phyloP scores from a whole-genome alignment of 2,797 vertebrate genomes.

The Xenopus petersii region DNA sequence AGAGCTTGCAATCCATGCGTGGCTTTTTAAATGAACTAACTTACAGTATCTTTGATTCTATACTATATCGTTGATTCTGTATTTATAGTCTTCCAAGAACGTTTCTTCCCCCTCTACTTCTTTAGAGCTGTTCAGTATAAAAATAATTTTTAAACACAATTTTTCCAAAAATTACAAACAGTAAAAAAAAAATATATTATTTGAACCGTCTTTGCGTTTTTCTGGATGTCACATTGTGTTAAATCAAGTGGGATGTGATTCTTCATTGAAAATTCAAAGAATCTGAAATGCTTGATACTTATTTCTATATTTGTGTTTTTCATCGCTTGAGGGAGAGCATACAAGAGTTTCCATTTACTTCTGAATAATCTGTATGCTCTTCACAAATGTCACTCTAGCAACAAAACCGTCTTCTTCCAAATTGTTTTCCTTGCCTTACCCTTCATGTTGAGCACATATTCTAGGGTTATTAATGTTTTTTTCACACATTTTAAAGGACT shows the following conservation, averaged over 20 bases:
- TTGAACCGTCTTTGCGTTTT: slow-evolving; percentile 43
- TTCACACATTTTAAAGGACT: slow-evolving; percentile 19
- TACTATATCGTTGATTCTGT: no score
- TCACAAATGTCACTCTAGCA: slow-evolving; percentile 21
- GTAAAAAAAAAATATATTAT: slow-evolving; percentile 25
- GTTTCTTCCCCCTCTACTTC: slow-evolving; percentile 7
- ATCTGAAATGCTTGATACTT: slow-evolving; percentile 42
- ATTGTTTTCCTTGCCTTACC: slow-evolving; percentile 23
- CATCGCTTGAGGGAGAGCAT: slow-evolving; percentile 39
- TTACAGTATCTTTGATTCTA: no score
- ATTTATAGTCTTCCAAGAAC: background rate
- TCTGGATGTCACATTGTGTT: slow-evolving; percentile 46
- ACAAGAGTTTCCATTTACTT: slow-evolving; percentile 46
- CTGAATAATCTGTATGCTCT: slow-evolving; percentile 38
- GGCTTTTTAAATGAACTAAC: no score
- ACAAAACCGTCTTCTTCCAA: slow-evolving; percentile 23
- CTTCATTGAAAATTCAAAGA: slow-evolving; percentile 48
- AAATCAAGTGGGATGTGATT: slow-evolving; percentile 44
- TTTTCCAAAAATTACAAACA: slow-evolving; percentile 31
- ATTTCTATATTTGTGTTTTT: slow-evolving; percentile 49
- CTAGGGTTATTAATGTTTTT: slow-evolving; percentile 6
- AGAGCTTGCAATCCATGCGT: no score
- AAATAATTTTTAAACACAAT: slow-evolving; percentile 9
- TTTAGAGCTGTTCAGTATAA: slow-evolving; percentile 27
- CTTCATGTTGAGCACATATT: slow-evolving; percentile 21